Percentiles rank a stretch among this genome's conserved stretches.
Evolutionary conservation across 2,113 vertebrate genomes (phyloP).

Genomic region (Leucosticte australis): DNA sequence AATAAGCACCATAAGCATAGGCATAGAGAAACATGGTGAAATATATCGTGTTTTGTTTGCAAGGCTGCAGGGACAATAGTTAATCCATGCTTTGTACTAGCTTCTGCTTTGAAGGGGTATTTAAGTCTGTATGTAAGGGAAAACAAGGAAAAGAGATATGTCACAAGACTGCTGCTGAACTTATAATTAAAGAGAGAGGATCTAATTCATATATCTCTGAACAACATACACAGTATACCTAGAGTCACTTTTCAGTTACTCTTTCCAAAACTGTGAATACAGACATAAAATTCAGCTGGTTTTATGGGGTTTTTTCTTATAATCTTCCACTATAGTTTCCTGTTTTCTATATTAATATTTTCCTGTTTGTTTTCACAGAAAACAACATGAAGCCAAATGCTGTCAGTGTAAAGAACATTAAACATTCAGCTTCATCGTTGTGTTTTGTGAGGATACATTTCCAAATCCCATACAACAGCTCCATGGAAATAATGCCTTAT

Average conservation of each 20-base stretch:
- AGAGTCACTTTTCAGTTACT: neutral
- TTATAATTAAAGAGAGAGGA: neutral
- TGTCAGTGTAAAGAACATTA: neutral
- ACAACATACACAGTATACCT: neutral
- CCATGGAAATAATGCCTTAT: neutral
- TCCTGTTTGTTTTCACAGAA: neutral
- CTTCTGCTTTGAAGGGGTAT: neutral
- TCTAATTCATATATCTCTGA: neutral
- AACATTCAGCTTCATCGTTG: neutral
- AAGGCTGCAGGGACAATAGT: neutral
- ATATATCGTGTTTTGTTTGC: neutral
- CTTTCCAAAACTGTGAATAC: neutral
- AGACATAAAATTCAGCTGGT: neutral
- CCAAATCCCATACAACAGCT: neutral
- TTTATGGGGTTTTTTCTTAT: neutral
- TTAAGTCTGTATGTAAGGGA: neutral
- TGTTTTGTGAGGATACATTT: neutral
- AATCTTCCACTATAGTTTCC: neutral
- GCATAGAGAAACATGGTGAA: neutral
- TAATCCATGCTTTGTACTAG: accelerated
- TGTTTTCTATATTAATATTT: neutral
- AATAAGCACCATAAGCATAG: neutral
- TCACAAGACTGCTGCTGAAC: neutral
- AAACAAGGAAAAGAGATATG: neutral
- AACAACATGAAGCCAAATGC: neutral